These are phyloP conservation scores for Callyntrura sp. DNA, from an alignment of 2,888 invertebrate species.

Conservation along the genomic window DNA sequence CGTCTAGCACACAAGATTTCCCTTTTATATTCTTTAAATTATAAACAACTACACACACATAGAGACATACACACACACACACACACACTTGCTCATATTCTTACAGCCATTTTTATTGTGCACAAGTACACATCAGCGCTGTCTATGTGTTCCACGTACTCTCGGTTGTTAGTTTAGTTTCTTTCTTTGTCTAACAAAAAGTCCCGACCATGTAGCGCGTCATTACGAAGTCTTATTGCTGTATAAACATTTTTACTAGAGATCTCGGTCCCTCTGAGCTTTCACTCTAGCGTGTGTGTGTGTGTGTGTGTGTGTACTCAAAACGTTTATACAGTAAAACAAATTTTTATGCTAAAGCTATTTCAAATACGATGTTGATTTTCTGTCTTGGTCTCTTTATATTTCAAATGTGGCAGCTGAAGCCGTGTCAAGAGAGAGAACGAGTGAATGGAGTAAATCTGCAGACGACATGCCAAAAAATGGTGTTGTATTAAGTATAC, in stretches of 20 bases:
- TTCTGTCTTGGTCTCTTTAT: slow-evolving; percentile 11
- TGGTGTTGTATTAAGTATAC: neutral
- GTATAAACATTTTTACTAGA: slow-evolving; percentile 1
- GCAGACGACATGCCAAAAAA: slow-evolving; percentile 55
- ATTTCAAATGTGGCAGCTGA: slow-evolving; percentile 29
- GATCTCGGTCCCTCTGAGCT: neutral
- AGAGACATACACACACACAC: neutral
- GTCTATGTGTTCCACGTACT: slow-evolving; percentile 21
- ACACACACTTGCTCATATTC: neutral
- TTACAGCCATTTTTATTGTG: slow-evolving; percentile 13
- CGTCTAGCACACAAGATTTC: slow-evolving; percentile 1
- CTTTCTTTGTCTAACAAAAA: neutral
- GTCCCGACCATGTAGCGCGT: slow-evolving; percentile 1
- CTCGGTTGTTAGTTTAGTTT: neutral
- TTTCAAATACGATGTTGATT: slow-evolving; percentile 1
- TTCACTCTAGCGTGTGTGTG: neutral
- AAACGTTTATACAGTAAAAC: neutral
- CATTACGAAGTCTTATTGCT: slow-evolving; percentile 31
- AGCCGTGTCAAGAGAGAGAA: neutral
- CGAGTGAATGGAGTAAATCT: neutral
- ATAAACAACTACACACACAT: neutral
- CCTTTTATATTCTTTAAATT: neutral
- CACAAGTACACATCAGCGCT: neutral
- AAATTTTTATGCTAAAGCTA: slow-evolving; percentile 22
- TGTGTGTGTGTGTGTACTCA: neutral